Evolutionary conservation across 2,888 invertebrate species (phyloP), one percentile per base, ranked within the genome.

Genomic region (Yponomeuta cagnagella): DNA sequence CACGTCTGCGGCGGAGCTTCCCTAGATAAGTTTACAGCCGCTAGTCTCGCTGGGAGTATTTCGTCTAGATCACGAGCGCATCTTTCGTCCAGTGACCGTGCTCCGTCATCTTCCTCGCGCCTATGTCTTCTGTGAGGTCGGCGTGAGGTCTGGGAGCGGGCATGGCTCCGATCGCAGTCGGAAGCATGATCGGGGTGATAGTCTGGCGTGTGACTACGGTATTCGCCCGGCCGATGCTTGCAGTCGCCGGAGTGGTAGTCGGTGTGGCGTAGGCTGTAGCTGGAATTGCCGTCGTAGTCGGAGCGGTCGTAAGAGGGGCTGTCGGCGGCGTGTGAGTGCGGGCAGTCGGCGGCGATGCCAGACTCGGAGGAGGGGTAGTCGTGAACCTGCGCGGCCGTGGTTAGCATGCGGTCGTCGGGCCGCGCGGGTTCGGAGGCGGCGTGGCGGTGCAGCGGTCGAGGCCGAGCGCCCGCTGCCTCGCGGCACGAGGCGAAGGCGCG

Each of bases 331-430:
- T 90, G 90, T n/a, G 90, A 81, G 73, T 90, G 90, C 0, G 90
- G 87, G 74, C 93, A 93, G 74, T 93, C 93, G 73, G 92, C 90
- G 43, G 93, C 92, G 72, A 92, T 92, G 67, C 92, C 92, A n/a
- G 92, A 91, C 74, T 93, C 93, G 67, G 92, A 92, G n/a, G 92
- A 92, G 5, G 92, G 92, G 72, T 92, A 93, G 74, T 92, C 92
- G 84, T 93, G 93, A 69, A 93, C 92, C 77, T 93, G 92, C 72
- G 91, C 92, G 72, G 91, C 87, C 12, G 90, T 91, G 68, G 83
- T 92, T 15, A 92, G 86, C 23, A 89, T 86, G n/a, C 86, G 87
- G 77, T 92, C 92, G 82, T 92, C 92, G 72, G 90, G 85, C 63
- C 86, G 83, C 43, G 88, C 90, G 1, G 92, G 93, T 74, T 92